Evolutionary conservation across 1,140 invertebrate species (phyloP), one percentile per base, ranked within the genome.

Genomic region (Cylas formicarius): DNA sequence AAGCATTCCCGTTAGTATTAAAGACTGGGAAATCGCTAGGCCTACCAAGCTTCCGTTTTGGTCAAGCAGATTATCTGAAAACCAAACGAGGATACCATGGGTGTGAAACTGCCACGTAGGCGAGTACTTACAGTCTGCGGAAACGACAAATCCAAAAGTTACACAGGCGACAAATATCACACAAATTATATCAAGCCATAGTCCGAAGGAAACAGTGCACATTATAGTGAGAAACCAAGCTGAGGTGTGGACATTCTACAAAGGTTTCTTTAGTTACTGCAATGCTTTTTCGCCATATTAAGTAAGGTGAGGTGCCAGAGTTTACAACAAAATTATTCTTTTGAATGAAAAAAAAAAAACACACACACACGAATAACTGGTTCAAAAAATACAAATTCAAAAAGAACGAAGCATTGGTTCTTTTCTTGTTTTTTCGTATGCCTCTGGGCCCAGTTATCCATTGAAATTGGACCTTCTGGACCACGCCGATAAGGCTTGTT

Each of bases 1-100:
- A 41, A 92, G 74, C 80, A 89, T 84, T 9, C 85, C 86, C 37
- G 83, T 88, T 19, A 94, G 68, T 35, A 82, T 78, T 59, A 90
- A 72, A n/a, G 82, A 81, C 57, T 87, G 86, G 1, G 84, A 84
- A 50, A 90, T 80, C n/a, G 82, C 83, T 50, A 91, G 57, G 2
- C 86, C 86, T 29, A 86, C 82, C 52, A 82, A 75, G 24, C 77
- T 75, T 19, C 70, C 72, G 55, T 43, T 55, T 18, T 57, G n/a
- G n/a, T n/a, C n/a, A n/a, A 5, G 5, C 29, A 7, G 5, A 21
- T 20, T 22, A 3, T 21, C n/a, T n/a, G 3, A 6, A 34, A 11
- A 14, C 13, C 11, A 19, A 6, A 10, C 4, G 18, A 16, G 6
- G 10, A 19, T 22, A 8, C 14, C 26, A 11, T 13, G 21, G 10